A percentile compares a stretch with the other conserved stretches of the same genome.
Evolutionary conservation across 2,797 vertebrate genomes (phyloP).

Genomic region (Cottoperca gobio): DNA sequence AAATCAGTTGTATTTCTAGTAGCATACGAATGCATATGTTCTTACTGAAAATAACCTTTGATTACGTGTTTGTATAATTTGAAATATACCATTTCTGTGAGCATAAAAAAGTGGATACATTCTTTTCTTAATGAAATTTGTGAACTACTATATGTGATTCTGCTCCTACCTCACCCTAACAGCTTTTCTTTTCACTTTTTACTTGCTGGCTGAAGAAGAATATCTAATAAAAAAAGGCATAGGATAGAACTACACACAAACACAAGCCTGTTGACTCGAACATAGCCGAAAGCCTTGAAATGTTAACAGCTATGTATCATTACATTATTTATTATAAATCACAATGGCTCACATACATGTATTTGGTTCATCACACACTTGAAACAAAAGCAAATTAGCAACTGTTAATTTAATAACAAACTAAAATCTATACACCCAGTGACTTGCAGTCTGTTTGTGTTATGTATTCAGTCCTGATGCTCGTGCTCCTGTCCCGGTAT

Average conservation of each 20-base stretch:
- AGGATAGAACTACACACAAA: not conserved
- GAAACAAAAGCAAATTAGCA: conserved; percentile 33
- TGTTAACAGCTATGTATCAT: not conserved
- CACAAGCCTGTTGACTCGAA: not conserved
- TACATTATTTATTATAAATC: conserved; percentile 41
- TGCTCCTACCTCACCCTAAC: not conserved
- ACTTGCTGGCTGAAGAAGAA: not conserved
- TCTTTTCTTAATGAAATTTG: not conserved
- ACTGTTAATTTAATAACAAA: conserved; percentile 16
- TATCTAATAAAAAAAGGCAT: not conserved
- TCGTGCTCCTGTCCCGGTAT: conserved; percentile 97
- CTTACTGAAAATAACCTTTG: not conserved
- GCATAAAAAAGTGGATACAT: not conserved
- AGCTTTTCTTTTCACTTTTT: conserved; percentile 13
- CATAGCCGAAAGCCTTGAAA: not conserved
- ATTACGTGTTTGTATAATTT: not conserved
- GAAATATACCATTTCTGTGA: not conserved
- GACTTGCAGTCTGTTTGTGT: not conserved
- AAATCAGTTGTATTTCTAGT: not conserved
- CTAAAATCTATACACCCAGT: conserved; percentile 26
- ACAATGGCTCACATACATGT: conserved; percentile 22
- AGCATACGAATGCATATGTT: too few relatives aligned
- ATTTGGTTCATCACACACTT: conserved; percentile 30
- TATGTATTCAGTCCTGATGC: conserved; percentile 90
- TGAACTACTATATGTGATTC: not conserved